Conservation (phyloP, 2,888 invertebrate genomes). For the Drosophila setosimentum region DNA sequence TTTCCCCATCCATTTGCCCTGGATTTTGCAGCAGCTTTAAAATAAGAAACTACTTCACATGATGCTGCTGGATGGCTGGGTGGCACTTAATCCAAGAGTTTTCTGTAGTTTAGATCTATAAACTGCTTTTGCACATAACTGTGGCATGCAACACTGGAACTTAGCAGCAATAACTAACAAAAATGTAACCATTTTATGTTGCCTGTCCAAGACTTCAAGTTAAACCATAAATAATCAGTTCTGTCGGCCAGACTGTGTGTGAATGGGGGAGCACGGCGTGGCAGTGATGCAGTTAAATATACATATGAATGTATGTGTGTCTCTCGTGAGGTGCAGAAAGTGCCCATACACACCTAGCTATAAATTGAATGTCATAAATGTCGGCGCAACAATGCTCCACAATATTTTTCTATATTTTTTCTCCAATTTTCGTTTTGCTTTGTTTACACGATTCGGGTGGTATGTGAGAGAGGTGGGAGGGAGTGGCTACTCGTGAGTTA, state of each 20-base stretch:
- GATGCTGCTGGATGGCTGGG: not conserved
- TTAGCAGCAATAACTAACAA: constrained; percentile 15
- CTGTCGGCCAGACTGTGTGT: constrained; percentile 2
- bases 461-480: not conserved
- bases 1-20: not conserved
- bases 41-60: constrained; percentile 5
- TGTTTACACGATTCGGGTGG: constrained; percentile 39
- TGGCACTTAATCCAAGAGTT: constrained; percentile 5
- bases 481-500: not conserved
- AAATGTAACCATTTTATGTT: constrained; percentile 8
- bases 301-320: not conserved
- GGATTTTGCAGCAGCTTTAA: not conserved
- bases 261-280: constrained; percentile 13
- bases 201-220: constrained; percentile 17
- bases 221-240: constrained; percentile 48
- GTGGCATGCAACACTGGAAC: constrained; percentile 17
- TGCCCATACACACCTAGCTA: constrained; percentile 1
- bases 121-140: constrained; percentile 15
- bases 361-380: constrained; percentile 36
- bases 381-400: constrained; percentile 42
- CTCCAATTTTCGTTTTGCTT: constrained; percentile 29
- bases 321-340: constrained; percentile 19
- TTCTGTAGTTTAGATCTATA: not conserved
- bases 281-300: constrained; percentile 2
- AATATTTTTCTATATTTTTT: constrained; percentile 22